Evolutionary conservation across 2,888 invertebrate species (phyloP).

Genomic region (Pteria penguin): DNA sequence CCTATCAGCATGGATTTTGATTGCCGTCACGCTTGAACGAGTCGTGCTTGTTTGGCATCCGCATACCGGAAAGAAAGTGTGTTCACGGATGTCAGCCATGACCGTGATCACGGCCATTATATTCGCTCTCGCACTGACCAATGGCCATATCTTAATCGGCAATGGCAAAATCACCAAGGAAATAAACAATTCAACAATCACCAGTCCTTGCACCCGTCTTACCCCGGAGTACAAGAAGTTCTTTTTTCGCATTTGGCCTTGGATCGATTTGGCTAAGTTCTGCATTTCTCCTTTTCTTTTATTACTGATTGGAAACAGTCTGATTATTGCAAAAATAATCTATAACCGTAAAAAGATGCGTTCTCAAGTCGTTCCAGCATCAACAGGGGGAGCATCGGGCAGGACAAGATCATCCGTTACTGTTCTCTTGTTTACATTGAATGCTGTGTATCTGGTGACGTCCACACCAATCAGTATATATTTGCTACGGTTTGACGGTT

Average conservation of each 20-base stretch:
- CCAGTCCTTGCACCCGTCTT: conserved; percentile 43
- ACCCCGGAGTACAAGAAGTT: conserved; percentile 50
- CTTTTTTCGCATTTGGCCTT: conserved; percentile 61
- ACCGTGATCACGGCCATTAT: conserved; percentile 45
- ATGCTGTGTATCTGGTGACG: conserved; percentile 61
- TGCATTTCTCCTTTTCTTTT: conserved; percentile 66
- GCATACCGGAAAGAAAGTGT: conserved; percentile 56
- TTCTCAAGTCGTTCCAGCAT: conserved; percentile 17
- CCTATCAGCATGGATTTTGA: conserved; percentile 72
- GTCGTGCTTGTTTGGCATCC: conserved; percentile 68
- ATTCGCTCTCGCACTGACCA: conserved; percentile 51
- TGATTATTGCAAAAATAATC: conserved; percentile 62
- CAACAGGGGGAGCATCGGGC: neutral
- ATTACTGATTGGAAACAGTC: conserved; percentile 64
- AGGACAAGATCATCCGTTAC: conserved; percentile 64
- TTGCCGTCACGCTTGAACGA: conserved; percentile 70
- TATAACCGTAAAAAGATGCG: conserved; percentile 46
- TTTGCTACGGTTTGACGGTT: conserved; percentile 54
- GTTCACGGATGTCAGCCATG: conserved; percentile 51
- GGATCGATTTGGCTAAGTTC: conserved; percentile 70
- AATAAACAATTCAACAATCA: neutral
- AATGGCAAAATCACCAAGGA: conserved; percentile 35
- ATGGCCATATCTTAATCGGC: conserved; percentile 63
- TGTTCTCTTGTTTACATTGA: conserved; percentile 62
- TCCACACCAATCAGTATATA: conserved; percentile 65